Percentiles rank a stretch among this genome's conserved stretches.
phyloP scores from a whole-genome alignment of 2,888 invertebrate genomes.

The Norana najaformis region DNA sequence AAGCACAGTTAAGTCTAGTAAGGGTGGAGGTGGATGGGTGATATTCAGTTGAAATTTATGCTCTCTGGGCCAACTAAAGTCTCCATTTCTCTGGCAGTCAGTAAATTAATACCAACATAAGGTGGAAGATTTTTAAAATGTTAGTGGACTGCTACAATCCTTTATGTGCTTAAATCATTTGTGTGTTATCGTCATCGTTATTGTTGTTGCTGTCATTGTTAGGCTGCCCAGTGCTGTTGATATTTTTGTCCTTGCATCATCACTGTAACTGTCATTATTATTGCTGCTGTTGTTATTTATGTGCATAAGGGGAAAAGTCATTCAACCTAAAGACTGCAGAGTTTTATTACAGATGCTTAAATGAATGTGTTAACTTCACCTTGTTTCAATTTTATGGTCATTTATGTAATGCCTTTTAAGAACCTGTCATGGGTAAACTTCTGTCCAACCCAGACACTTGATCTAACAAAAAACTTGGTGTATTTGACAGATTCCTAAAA shows the following conservation, averaged over 20 bases:
- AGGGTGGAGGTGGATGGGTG: not conserved
- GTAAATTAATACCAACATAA: not conserved
- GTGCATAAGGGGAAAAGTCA: no score
- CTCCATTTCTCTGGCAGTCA: not conserved
- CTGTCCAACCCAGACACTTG: no score
- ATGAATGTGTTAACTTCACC: not conserved
- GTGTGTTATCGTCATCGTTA: no score
- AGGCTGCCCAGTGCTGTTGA: no score
- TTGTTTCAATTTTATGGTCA: not conserved
- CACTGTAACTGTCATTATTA: no score
- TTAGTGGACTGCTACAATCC: no score
- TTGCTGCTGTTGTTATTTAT: no score
- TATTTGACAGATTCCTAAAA: not conserved
- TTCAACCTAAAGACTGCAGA: not conserved
- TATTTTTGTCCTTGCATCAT: no score
- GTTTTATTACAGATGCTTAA: not conserved
- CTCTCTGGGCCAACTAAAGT: not conserved
- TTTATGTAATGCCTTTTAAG: conserved; percentile 23
- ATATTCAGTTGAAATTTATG: not conserved
- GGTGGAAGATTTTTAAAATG: not conserved
- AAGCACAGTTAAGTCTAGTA: not conserved
- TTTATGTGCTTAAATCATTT: no score
- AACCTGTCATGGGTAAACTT: not conserved
- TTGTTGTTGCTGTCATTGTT: no score
- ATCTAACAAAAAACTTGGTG: no score